Base-by-base conservation (phyloP, 2,888 invertebrate genomes). In the Cryptocheilus praepositus region DNA sequence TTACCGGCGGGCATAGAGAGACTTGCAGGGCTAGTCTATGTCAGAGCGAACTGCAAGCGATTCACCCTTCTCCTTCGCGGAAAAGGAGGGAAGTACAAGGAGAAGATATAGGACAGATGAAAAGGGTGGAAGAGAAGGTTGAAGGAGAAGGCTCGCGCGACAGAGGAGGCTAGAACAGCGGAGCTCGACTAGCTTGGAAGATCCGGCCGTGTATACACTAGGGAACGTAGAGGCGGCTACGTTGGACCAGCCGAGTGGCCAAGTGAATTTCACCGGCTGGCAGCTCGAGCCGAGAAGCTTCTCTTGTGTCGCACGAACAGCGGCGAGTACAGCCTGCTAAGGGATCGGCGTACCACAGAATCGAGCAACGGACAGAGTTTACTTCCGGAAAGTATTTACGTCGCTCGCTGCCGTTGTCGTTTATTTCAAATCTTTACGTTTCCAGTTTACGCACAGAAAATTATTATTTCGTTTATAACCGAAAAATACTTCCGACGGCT, bases 1-100 rank as follows among this genome's bases (percentile, higher is more conserved):
- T 80, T 79, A 77, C 71, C 65, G 68, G 44, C 25, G 52, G 61
- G 51, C 43, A 53, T 55, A 53, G 43, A 52, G 22, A 51, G 18
- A 22, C 3, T 36, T 36, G 36, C 36, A 36, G 8, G 36, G 36
- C 18, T 43, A 57, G 57, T 18, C 7, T 36, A 11, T 36, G 36
- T 36, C 36, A 36, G 64, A 19, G 25, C 18, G 53, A 53, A 36
- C 28, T 19, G 58, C 25, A 53, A 36, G 36, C 36, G 36, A 11
- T 36, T 1, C 36, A 11, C 11, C 36, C 36, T 11, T 36, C 36
- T 36, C 36, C 36, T 36, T 36, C 36, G 8, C 36, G 8, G 36
- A 36, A 11, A 36, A 36, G 36, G 36, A 11, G 15, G 36, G 19
- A 43, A 19, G 36, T 25, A 28, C 43, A 13, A 25, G 28, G 54